Evolutionary conservation across 1,140 invertebrate genomes (phyloP), one percentile per base, ranked within the genome.

Genomic region (Drosophila asahinai): DNA sequence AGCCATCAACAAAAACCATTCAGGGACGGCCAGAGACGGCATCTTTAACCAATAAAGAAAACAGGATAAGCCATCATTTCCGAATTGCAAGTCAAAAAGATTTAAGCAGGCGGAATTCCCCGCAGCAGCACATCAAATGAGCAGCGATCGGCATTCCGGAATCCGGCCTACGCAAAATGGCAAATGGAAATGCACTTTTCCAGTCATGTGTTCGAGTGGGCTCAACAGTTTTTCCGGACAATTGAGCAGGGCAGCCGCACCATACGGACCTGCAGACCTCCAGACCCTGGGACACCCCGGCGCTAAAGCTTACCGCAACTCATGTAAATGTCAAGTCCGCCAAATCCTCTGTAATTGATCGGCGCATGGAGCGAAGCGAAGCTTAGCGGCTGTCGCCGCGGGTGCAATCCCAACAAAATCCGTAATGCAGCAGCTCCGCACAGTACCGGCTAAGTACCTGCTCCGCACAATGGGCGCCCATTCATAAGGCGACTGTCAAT

Each of bases 71-170:
- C 89, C 75, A 76, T 77, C 64, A 90, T 91, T 91, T 91, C 90
- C 90, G 90, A 91, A 74, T 78, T 83, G 80, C 75, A 79, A 91
- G 90, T 91, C 90, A 92, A 91, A 86, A 81, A 63, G 90, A 91
- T 82, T 80, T 89, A 91, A 86, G 89, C 77, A 91, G 52, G 89
- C 89, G 89, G 89, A 91, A 91, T 91, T 91, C 89, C 87, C 89
- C 65, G 63, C 65, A 57, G 30, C 52, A 80, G 38, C 45, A 51
- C 66, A 72, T 42, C 58, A 73, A 72, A 71, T 61, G 43, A 43
- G 48, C 58, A 75, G 40, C 47, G 52, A 60, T 55, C 25, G 22
- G 40, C 62, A 25, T 33, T 33, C 30, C 30, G 3, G 9, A 36
- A 30, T 30, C 27, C 27, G 6, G 61, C 15, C 33, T 36, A 38